These are phyloP conservation scores for Xanthorhoe spadicearia DNA, from an alignment of 2,888 invertebrate genomes.

Conservation along the genomic window DNA sequence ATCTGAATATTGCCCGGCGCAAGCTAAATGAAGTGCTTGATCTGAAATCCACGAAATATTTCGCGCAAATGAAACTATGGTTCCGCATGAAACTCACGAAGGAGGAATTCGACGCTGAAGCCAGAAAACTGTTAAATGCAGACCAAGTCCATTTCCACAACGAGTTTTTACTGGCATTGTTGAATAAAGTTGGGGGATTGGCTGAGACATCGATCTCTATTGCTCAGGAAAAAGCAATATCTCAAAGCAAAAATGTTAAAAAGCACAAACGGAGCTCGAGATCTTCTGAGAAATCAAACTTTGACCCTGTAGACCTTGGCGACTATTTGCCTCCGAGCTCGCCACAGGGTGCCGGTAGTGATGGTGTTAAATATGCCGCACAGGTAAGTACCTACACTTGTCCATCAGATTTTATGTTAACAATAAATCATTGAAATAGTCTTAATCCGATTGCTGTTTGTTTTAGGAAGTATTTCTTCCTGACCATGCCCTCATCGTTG, in stretches of 20 bases:
- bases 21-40: slow-evolving; percentile 87
- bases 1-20: slow-evolving; percentile 85
- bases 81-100: slow-evolving; percentile 90
- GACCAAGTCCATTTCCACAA: slow-evolving; percentile 94
- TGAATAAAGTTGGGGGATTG: slow-evolving; percentile 88
- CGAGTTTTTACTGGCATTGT: slow-evolving; percentile 91
- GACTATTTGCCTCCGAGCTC: slow-evolving; percentile 85
- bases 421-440: neutral
- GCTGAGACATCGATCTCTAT: slow-evolving; percentile 75
- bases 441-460: too few relatives aligned
- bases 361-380: slow-evolving; percentile 79
- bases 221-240: slow-evolving; percentile 73
- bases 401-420: neutral
- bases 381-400: slow-evolving; percentile 59
- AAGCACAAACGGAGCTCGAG: slow-evolving; percentile 83
- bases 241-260: slow-evolving; percentile 74
- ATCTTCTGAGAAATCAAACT: slow-evolving; percentile 84
- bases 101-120: slow-evolving; percentile 93
- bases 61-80: slow-evolving; percentile 90
- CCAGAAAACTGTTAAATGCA: slow-evolving; percentile 88
- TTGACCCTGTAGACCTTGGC: slow-evolving; percentile 85
- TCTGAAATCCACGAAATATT: slow-evolving; percentile 89
- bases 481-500: slow-evolving; percentile 92
- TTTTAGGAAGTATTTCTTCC: slow-evolving; percentile 91
- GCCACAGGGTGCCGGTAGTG: slow-evolving; percentile 79